phyloP scores from a whole-genome alignment of 2,113 vertebrate species.

The Ibidorhyncha struthersii region DNA sequence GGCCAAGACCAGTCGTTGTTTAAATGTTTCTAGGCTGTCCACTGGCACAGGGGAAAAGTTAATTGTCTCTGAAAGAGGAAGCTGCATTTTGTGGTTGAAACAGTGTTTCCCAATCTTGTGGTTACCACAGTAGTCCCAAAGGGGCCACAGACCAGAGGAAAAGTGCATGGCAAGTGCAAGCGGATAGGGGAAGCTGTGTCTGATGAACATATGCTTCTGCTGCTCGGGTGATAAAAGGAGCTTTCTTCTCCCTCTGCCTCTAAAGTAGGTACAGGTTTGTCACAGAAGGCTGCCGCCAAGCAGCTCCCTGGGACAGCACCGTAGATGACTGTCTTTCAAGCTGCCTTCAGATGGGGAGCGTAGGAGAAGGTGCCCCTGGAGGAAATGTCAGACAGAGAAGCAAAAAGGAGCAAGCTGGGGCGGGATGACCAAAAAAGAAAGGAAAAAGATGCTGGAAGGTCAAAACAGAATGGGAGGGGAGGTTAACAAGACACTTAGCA shows the following conservation, averaged over 20 bases:
- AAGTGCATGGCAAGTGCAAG: not conserved
- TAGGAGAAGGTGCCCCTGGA: not conserved
- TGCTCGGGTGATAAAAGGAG: not conserved
- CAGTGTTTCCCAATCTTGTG: constrained; percentile 14
- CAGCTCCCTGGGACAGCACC: not conserved
- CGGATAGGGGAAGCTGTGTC: not conserved
- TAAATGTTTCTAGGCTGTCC: not conserved
- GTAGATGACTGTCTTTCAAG: not conserved
- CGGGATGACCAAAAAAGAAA: not conserved
- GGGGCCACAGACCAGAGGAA: not conserved
- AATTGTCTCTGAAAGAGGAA: constrained; percentile 23
- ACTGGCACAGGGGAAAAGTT: not conserved
- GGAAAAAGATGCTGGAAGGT: not conserved
- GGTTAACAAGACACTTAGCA: not conserved
- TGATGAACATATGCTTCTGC: not conserved
- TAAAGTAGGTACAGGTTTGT: not conserved
- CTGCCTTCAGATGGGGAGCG: not conserved
- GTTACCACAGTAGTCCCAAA: not conserved
- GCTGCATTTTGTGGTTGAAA: constrained; percentile 7
- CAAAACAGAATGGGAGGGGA: not conserved
- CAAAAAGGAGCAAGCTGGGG: not conserved
- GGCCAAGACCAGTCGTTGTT: not conserved
- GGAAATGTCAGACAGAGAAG: not conserved
- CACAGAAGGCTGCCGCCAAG: not conserved
- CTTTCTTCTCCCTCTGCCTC: not conserved